Evolutionary conservation across 2,797 vertebrate species (phyloP), one percentile per base, ranked within the genome.

Genomic region (Sebastes diaconus): DNA sequence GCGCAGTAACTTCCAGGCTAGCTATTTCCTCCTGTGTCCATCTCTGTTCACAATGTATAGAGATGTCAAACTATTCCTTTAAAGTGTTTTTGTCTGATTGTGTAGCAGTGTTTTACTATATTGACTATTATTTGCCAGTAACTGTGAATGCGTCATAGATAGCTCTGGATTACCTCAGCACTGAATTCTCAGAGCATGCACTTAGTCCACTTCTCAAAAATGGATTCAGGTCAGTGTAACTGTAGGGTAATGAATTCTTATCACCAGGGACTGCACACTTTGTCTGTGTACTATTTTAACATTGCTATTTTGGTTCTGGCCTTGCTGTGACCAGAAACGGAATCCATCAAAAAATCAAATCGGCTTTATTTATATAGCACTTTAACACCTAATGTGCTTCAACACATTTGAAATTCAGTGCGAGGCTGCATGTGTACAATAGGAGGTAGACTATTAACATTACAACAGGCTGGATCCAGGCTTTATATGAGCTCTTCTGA

Each of bases 371-470:
- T 64, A 64, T 36, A 34, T 36, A 8, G 61, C 32, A 36, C 63
- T 65, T 39, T 5, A 50, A 71, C 60, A 76, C 59, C 32, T 58
- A 5, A 68, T 75, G 54, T 77, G 14, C 61, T 79, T 73, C 9
- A 34, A 74, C 71, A 72, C 55, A 16, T 79, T 76, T 81, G 25
- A 64, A 77, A 73, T 87, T 83, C 77, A 70, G 55, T 8, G 29
- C 63, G 42, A 84, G 58, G 42, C 68, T 46, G 32, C 5, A 57
- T 66, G 61, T 67, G 55, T 71, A 34, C 65, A 69, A 75, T 39
- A 25, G 36, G 14, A 84, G 78, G 32, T 4, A 1, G 24, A 55
- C 54, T 59, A 84, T 91, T 91, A 84, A 54, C 90, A 91, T 91
- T 59, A 88, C 79, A 90, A 85, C 79, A 77, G 75, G 16, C 14